Evolutionary conservation across 2,113 vertebrate species (phyloP), one percentile per base, ranked within the genome.

Genomic region (Astur gentilis): DNA sequence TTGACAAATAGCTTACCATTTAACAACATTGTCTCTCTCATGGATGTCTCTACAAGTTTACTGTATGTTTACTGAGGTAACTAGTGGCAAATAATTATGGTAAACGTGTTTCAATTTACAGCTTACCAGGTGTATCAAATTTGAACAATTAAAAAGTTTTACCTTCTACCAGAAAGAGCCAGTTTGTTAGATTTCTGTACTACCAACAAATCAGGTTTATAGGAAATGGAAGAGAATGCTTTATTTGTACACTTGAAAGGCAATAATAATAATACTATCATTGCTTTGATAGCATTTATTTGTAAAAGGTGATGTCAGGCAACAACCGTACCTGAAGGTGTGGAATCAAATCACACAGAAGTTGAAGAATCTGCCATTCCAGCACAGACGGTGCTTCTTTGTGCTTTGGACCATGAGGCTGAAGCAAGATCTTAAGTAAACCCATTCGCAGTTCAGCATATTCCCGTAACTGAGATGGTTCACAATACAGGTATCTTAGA

Each of bases 401-500:
- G 18, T 90, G 73, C 93, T 58, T 55, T 42, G 42, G 42, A 54
- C 61, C 40, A 18, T 5, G 79, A 55, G 77, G 88, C 19, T 98
- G 98, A 89, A 99, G 97, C 69, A 99, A 96, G 65, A 98, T 95
- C 96, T 98, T 98, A n/a, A 99, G 98, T 20, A 99, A 98, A 52
- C 98, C 90, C 72, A 98, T 98, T 62, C 99, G 97, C n/a, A 99
- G 98, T 47, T 98, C 95, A 36, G 98, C 98, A 42, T 99, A 98
- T 87, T 99, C 98, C 23, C 98, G 71, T 54, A 98, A 94, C 58
- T 99, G 98, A 87, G 97, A 98, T 8, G 99, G 99, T 76, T 99
- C 98, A 14, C 99, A 99, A 96, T 99, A 99, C 11, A 99, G 96
- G 95, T 98, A 99, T 62, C 98, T 98, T 12, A 99, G 97, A 97